Percentiles rank a stretch among this genome's conserved stretches.
These are phyloP conservation scores for Nannospalax galili DNA, from an alignment of 2,113 vertebrate genomes.

Conservation along the genomic window DNA sequence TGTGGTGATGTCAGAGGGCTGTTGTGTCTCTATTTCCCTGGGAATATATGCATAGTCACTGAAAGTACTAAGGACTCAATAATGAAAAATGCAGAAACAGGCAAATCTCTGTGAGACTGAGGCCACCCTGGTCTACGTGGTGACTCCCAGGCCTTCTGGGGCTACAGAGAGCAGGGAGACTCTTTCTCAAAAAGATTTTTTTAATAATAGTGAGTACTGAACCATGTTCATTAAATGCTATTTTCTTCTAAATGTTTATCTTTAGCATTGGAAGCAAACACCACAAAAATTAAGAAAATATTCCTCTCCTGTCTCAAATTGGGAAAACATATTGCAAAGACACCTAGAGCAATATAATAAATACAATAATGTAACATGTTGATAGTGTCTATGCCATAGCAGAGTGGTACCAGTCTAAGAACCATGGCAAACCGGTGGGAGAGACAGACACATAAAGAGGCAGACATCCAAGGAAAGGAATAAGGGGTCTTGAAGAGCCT, in stretches of 20 bases:
- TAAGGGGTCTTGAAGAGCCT: not conserved
- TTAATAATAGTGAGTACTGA: too few species aligned
- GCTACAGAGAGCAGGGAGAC: too few species aligned
- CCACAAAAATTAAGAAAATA: not conserved
- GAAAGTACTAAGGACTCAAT: not conserved
- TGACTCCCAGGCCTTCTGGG: too few species aligned
- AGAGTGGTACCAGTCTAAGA: not conserved
- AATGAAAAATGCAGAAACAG: not conserved
- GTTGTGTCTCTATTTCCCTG: not conserved
- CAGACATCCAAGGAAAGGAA: not conserved
- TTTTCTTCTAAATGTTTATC: not conserved
- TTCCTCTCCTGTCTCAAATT: not conserved
- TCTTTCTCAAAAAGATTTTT: too few species aligned
- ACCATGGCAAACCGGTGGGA: not conserved
- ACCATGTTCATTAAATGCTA: not conserved
- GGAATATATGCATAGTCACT: not conserved
- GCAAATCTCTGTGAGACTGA: too few species aligned
- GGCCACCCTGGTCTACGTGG: too few species aligned
- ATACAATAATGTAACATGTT: not conserved
- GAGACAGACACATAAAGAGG: too few species aligned
- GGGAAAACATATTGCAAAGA: constrained; percentile 3
- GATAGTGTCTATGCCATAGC: not conserved
- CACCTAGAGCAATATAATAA: not conserved
- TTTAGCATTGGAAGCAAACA: not conserved
- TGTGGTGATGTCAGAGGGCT: not conserved